A percentile compares a stretch with the other conserved stretches of the same genome.
Evolutionary conservation across 2,888 invertebrate genomes (phyloP).

Genomic region (Xestia rhomboidea): DNA sequence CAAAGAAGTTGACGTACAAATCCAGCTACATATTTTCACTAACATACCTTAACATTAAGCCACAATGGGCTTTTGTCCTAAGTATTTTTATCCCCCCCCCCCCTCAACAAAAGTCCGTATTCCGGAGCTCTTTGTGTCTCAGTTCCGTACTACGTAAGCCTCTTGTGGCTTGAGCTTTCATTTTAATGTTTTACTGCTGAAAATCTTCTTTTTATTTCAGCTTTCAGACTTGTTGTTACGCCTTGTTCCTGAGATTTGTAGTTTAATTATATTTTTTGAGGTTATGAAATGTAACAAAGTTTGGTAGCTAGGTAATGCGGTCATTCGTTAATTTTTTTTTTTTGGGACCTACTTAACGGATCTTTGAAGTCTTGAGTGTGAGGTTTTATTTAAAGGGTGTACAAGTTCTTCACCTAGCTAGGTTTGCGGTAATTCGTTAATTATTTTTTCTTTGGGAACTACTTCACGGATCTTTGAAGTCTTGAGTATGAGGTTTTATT

Average conservation of each 20-base stretch:
- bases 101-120: slow-evolving; percentile 53
- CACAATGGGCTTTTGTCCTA: slow-evolving; percentile 49
- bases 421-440: neutral
- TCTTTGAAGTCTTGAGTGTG: neutral
- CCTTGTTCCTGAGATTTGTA: slow-evolving; percentile 12
- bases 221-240: slow-evolving; percentile 27
- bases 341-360: neutral
- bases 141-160: slow-evolving; percentile 66
- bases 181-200: slow-evolving; percentile 58
- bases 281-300: neutral
- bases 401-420: too few species aligned
- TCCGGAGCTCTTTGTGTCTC: slow-evolving; percentile 62
- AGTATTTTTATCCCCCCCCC: slow-evolving; percentile 59
- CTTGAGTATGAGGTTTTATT: neutral
- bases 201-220: slow-evolving; percentile 42
- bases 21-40: neutral
- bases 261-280: slow-evolving; percentile 22
- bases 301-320: neutral
- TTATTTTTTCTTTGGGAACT: neutral
- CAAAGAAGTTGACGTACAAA: neutral
- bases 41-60: slow-evolving; percentile 8
- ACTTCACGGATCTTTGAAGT: neutral
- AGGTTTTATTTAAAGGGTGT: neutral
- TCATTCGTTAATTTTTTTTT: neutral
- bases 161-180: slow-evolving; percentile 50